phyloP scores from a whole-genome alignment of 2,113 vertebrate species.

The Lophochroa leadbeateri region DNA sequence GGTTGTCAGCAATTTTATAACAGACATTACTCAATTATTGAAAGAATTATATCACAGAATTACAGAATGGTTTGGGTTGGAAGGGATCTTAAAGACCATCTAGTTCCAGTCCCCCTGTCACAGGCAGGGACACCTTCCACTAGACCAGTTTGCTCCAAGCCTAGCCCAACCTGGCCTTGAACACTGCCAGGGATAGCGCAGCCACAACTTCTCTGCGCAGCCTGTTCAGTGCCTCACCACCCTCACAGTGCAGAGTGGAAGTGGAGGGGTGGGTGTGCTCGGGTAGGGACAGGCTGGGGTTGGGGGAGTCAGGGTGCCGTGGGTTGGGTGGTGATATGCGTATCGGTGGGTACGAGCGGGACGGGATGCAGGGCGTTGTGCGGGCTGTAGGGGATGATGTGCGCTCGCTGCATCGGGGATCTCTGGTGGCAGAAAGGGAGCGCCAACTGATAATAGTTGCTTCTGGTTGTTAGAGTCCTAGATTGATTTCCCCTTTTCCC shows the following conservation, averaged over 20 bases:
- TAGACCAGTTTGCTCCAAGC: background rate
- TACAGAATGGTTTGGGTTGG: background rate
- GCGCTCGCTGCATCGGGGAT: background rate
- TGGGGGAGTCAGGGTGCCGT: background rate
- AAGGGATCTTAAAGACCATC: background rate
- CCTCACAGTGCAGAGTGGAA: background rate
- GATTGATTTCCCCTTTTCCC: background rate
- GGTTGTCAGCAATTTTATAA: background rate
- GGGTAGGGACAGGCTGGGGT: too few species aligned
- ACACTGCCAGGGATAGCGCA: background rate
- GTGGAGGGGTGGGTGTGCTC: background rate
- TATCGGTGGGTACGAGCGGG: background rate
- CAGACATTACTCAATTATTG: background rate
- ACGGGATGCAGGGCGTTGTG: background rate
- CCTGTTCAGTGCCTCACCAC: background rate
- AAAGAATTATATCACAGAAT: background rate
- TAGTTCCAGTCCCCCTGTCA: background rate
- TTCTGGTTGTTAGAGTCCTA: background rate
- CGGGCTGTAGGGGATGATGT: background rate
- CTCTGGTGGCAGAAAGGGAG: background rate
- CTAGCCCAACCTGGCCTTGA: background rate
- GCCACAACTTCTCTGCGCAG: background rate
- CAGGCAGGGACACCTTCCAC: background rate
- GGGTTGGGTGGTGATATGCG: background rate
- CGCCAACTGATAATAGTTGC: background rate